Percentiles rank a stretch among this genome's conserved stretches.
Evolutionary conservation across 2,113 vertebrate species (phyloP).

Genomic region (Pongo pygmaeus): DNA sequence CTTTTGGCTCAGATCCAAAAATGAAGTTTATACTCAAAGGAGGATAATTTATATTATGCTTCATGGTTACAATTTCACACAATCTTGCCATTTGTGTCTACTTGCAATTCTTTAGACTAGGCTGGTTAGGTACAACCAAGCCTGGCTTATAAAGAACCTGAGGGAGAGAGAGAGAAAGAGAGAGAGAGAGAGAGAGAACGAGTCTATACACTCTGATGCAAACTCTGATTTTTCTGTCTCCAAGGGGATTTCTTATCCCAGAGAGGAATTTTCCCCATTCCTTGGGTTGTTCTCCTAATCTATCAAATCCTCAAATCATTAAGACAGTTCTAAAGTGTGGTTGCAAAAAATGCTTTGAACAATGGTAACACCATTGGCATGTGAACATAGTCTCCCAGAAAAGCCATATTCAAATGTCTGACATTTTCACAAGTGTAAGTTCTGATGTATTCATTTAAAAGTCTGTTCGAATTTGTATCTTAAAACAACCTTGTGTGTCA

Average conservation of each 20-base stretch:
- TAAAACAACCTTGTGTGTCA: not conserved
- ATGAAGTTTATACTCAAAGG: not conserved
- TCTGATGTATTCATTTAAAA: not conserved
- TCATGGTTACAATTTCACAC: not conserved
- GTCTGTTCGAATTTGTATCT: not conserved
- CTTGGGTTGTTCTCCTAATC: not conserved
- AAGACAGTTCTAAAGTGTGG: not conserved
- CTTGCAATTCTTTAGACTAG: not conserved
- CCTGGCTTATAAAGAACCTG: not conserved
- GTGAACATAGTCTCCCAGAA: not conserved
- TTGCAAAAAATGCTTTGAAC: not conserved
- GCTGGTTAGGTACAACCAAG: not conserved
- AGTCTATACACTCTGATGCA: no score
- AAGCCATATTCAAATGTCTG: not conserved
- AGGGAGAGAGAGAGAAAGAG: not conserved
- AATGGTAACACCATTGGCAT: not conserved
- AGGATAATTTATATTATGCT: not conserved
- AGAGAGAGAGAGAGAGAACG: no score
- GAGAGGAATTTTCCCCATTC: not conserved
- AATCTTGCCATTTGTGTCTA: not conserved
- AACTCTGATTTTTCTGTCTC: not conserved
- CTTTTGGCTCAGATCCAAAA: not conserved
- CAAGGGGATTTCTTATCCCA: not conserved
- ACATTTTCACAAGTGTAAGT: not conserved
- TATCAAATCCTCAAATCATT: not conserved